Base-by-base conservation (phyloP, 2,113 vertebrate species). In the Ammodytes dubius region DNA sequence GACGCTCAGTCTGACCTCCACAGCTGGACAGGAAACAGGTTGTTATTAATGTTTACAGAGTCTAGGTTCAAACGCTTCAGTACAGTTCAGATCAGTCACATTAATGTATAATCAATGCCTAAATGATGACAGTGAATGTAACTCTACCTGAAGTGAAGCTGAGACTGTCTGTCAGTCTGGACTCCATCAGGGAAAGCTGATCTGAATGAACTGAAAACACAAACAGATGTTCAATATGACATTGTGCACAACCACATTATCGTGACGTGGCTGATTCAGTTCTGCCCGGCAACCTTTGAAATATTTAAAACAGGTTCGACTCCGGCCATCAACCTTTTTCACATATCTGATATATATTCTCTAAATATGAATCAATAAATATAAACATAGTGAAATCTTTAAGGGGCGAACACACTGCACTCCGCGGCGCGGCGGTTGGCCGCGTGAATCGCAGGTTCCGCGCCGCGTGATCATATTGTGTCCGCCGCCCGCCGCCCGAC, bases 121-220 rank as follows among this genome's bases (percentile, higher is more conserved):
- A 27, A 9, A 17, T 42, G 27, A 12, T 35, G 27, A 12, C 27
- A 11, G 9, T 43, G 11, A 5, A 43, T n/a, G 6, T 40, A n/a
- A 50, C 1, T 47, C 6, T 9, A 81, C 70, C 79, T 74, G 61
- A 12, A 10, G 49, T 37, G 15, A 12, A 27, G 54, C 35, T 73
- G 37, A 12, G 12, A 3, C 1, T 6, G 14, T 61, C 56, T 14
- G 47, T 27, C 46, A 75, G 15, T 59, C 65, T 75, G 72, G 65
- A 69, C 65, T 70, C 17, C 27, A 76, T 7, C 37, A 40, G 2
- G 5, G 56, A 60, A 46, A 75, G 12, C 15, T 74, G 4, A 7
- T 2, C 40, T 8, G 40, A 73, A 12, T 66, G 52, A 45, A 42
- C 58, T 64, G 59, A 45, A 40, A 46, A 40, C 19, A 57, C 27